phyloP scores from a whole-genome alignment of 2,113 vertebrate genomes.

The Lanius ludovicianus region DNA sequence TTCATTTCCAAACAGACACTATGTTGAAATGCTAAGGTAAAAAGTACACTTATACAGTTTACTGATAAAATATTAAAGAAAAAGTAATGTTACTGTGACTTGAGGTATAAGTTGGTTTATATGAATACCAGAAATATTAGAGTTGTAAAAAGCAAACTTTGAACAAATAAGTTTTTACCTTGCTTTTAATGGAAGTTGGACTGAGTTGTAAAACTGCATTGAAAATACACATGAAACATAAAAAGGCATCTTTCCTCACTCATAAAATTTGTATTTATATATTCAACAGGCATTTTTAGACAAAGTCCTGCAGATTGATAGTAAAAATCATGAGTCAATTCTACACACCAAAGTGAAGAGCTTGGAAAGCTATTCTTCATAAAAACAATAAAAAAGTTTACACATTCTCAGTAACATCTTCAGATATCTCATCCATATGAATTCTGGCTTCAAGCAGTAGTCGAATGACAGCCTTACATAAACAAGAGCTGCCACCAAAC shows the following conservation, averaged over 20 bases:
- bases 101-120: neutral
- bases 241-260: neutral
- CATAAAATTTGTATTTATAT: neutral
- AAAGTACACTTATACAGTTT: neutral
- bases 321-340: neutral
- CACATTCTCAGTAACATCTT: neutral
- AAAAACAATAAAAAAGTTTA: neutral
- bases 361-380: neutral
- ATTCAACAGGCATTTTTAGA: neutral
- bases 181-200: neutral
- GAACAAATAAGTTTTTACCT: neutral
- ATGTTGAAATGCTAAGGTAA: neutral
- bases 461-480: neutral
- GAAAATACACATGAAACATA: neutral
- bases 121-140: neutral
- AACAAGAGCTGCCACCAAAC: neutral
- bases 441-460: neutral
- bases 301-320: neutral
- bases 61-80: neutral
- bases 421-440: neutral
- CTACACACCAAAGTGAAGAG: neutral
- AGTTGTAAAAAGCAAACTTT: neutral
- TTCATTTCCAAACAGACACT: neutral
- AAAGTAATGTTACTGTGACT: neutral
- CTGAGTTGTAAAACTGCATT: neutral